Evolutionary conservation across 92 coral and sea anemone species (phyloP), one percentile per base, ranked within the genome.

Genomic region (Actinernus sp.): DNA sequence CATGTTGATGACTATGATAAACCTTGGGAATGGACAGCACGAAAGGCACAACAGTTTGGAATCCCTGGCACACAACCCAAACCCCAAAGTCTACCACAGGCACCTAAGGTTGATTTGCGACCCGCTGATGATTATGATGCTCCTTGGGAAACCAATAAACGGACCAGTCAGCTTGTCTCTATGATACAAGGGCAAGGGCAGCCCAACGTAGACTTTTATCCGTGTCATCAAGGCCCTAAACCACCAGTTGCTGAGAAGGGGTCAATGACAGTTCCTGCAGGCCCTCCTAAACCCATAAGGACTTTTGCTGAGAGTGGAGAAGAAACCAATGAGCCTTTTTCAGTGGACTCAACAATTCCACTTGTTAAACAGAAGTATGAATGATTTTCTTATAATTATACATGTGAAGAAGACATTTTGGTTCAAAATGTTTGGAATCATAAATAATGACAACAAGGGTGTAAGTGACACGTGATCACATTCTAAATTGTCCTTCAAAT

Each of bases 21-120:
- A 31, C 99, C 99, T 0, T 95, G 99, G 99, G 99, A 95, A 41
- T 91, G 88, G 87, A 80, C 71, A 39, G 60, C 65, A 27, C 63
- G 48, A 1, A 66, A 55, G 51, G 39, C 63, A 2, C 44, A 34
- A 17, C 63, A 54, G 2, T 23, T 39, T n/a, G 25, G 20, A 9
- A 26, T 21, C 60, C 30, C 68, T 11, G 48, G 39, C 23, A 54
- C 68, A 16, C 33, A 29, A 1, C 56, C 70, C 3, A 75, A 32
- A 16, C 63, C 71, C 1, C 57, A 55, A 18, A 45, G 18, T 2
- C 14, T 5, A 25, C 64, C 69, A 36, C 72, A 81, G 2, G 86
- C 85, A 49, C 93, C 98, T 0, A 76, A 70, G 49, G 82, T 65
- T 2, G 89, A 81, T 22, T 54, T 65, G 5, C 71, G 89, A 29